Evolutionary conservation across 1,140 invertebrate species (phyloP).

Genomic region (Brachionus plicatilis): DNA sequence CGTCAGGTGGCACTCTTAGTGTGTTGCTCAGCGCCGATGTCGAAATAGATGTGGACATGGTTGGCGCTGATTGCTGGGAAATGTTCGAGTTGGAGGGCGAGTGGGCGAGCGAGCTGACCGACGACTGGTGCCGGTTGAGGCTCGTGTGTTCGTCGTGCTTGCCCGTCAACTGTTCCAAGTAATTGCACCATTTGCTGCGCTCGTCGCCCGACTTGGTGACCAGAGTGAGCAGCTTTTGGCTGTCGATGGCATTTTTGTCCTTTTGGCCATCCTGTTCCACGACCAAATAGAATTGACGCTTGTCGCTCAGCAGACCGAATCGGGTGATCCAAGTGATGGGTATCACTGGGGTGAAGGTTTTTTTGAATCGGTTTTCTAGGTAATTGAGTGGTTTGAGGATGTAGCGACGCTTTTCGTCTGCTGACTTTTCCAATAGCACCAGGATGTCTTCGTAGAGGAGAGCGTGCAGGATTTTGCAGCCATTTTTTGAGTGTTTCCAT

Average conservation of each 20-base stretch:
- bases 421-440: neutral
- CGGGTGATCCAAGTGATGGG: neutral
- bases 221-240: slow-evolving; percentile 5
- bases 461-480: neutral
- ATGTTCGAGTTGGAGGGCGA: slow-evolving; percentile 7
- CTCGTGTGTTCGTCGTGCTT: neutral
- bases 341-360: neutral
- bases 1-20: neutral
- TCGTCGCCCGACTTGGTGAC: slow-evolving; percentile 34
- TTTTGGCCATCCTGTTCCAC: neutral
- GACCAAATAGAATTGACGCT: neutral
- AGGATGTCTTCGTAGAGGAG: slow-evolving; percentile 27
- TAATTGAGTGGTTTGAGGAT: slow-evolving; percentile 10
- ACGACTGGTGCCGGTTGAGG: neutral
- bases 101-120: neutral
- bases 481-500: neutral
- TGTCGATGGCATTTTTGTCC: neutral
- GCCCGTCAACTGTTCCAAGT: neutral
- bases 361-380: neutral
- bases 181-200: slow-evolving; percentile 5
- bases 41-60: neutral
- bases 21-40: neutral
- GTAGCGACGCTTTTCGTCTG: slow-evolving; percentile 34
- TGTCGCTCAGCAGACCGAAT: neutral
- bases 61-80: neutral